These are phyloP conservation scores for Tricholaema leucomelas DNA, from an alignment of 2,113 vertebrate species.

Conservation along the genomic window DNA sequence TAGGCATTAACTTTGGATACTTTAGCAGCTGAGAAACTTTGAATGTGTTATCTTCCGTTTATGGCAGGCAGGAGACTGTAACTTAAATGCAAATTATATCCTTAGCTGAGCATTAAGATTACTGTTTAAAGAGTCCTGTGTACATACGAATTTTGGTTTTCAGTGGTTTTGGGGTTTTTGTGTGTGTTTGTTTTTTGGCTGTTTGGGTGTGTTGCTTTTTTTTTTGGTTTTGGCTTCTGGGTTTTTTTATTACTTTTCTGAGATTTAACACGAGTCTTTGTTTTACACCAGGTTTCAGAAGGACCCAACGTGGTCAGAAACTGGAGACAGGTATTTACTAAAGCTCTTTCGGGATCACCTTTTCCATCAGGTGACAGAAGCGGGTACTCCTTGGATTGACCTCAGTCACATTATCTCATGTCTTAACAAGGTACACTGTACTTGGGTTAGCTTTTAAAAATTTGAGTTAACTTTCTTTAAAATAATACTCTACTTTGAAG, in stretches of 20 bases:
- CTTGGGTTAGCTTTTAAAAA: conserved; percentile 12
- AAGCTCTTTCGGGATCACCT: conserved; percentile 99
- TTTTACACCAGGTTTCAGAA: conserved; percentile 91
- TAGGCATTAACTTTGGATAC: background rate
- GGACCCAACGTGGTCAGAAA: conserved; percentile 98
- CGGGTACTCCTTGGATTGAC: conserved; percentile 97
- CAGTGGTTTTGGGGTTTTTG: too few relatives aligned
- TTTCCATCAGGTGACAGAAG: conserved; percentile 98
- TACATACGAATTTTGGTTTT: background rate
- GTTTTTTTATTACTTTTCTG: background rate
- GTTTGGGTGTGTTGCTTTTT: too few relatives aligned
- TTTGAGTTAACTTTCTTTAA: conserved; percentile 1
- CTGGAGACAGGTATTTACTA: conserved; percentile 96
- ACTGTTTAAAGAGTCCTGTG: background rate
- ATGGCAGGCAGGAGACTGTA: background rate
- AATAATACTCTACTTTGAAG: background rate
- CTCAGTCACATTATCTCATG: conserved; percentile 99
- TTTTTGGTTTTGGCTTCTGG: too few relatives aligned
- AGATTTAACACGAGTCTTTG: conserved; percentile 51
- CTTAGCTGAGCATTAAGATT: background rate
- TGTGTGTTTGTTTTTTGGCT: too few relatives aligned
- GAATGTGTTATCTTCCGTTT: background rate
- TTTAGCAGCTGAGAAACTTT: background rate
- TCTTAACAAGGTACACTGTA: conserved; percentile 95
- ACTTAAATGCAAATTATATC: background rate